These are phyloP conservation scores for Alligator mississippiensis DNA, from an alignment of 2,113 vertebrate species.

Conservation along the genomic window DNA sequence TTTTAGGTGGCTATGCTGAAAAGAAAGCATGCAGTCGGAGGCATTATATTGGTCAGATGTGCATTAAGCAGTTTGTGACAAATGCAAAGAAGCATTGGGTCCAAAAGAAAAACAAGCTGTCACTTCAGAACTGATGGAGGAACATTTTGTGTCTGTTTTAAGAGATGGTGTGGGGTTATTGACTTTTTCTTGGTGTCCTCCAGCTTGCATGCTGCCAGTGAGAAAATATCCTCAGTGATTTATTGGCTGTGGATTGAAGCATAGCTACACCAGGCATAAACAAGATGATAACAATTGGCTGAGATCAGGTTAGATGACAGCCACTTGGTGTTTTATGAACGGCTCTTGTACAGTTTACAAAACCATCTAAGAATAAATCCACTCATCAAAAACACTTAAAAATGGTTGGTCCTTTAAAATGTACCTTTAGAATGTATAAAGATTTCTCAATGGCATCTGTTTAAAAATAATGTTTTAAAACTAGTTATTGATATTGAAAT, in stretches of 20 bases:
- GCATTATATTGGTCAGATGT: neutral
- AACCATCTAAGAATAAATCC: conserved; percentile 1
- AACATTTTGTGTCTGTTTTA: conserved; percentile 2
- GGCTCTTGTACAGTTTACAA: neutral
- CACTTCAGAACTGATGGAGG: neutral
- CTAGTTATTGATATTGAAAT: neutral
- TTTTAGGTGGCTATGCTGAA: neutral
- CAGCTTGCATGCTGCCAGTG: neutral
- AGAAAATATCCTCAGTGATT: neutral
- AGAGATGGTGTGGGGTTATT: neutral
- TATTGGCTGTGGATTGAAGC: neutral
- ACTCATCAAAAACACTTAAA: neutral
- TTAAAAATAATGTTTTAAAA: neutral
- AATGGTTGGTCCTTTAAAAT: neutral
- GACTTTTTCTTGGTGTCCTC: neutral
- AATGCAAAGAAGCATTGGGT: neutral
- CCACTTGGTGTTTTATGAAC: neutral
- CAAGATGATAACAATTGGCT: neutral
- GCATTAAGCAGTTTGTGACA: neutral
- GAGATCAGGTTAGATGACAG: neutral
- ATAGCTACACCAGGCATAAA: neutral
- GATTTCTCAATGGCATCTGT: neutral
- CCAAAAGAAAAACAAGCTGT: neutral
- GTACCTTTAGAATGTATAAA: neutral
- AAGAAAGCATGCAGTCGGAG: neutral